Evolutionary conservation across 2,797 vertebrate genomes (phyloP).

Genomic region (Steatocranus sp.): DNA sequence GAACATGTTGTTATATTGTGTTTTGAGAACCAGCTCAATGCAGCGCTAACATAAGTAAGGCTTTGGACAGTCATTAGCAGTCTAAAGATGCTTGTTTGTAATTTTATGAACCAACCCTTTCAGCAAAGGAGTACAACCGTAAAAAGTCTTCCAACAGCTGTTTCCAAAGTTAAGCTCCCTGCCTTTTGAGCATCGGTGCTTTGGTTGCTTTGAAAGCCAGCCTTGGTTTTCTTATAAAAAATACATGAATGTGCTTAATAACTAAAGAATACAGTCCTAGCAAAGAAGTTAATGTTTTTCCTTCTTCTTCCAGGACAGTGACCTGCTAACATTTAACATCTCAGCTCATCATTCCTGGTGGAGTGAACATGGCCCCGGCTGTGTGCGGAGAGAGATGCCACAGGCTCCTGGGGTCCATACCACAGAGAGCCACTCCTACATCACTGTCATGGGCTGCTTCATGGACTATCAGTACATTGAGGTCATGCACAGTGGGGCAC

Average conservation of each 20-base stretch:
- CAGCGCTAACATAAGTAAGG: background rate
- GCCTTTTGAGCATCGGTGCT: background rate
- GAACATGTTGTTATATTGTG: background rate
- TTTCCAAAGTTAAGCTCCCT: background rate
- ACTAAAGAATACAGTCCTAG: background rate
- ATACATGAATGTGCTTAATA: background rate
- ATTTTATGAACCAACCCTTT: background rate
- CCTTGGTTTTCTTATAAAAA: background rate
- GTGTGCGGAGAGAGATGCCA: conserved; percentile 76
- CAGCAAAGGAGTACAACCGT: background rate
- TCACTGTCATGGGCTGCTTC: conserved; percentile 83
- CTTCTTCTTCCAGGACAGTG: conserved; percentile 76
- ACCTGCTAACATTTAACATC: conserved; percentile 89
- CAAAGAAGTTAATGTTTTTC: background rate
- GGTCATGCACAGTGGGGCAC: conserved; percentile 83
- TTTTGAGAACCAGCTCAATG: background rate
- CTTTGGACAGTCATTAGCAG: background rate
- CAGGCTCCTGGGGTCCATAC: conserved; percentile 63
- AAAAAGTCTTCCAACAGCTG: background rate
- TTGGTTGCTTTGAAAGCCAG: background rate
- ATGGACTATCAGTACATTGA: conserved; percentile 88
- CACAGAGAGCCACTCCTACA: conserved; percentile 80
- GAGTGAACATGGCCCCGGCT: conserved; percentile 87
- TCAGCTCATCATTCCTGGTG: conserved; percentile 90
- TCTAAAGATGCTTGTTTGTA: background rate